A percentile compares a stretch with the other conserved stretches of the same genome.
Conservation (phyloP, 2,113 vertebrate genomes). For the Pelodiscus sinensis region DNA sequence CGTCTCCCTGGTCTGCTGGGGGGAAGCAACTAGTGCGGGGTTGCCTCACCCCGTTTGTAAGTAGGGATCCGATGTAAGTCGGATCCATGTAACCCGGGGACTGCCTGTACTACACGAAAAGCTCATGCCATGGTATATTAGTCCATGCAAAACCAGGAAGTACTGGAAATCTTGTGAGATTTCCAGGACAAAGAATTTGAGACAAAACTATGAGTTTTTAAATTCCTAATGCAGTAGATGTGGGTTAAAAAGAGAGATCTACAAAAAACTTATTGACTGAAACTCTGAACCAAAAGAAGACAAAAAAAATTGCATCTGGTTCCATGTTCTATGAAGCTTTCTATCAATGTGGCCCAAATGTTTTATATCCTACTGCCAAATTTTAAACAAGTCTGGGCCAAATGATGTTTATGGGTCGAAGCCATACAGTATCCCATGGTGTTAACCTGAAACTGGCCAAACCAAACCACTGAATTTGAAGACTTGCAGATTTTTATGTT, state of each 20-base stretch:
- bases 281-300: constrained; percentile 34
- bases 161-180: not conserved
- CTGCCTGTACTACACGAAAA: not conserved
- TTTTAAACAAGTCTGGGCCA: constrained; percentile 32
- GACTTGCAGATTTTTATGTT: constrained; percentile 36
- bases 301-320: not conserved
- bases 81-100: no score
- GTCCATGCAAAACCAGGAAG: not conserved
- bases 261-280: constrained; percentile 26
- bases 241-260: not conserved
- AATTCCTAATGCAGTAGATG: not conserved
- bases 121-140: not conserved
- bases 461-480: constrained; percentile 62
- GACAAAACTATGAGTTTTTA: not conserved
- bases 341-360: constrained; percentile 53
- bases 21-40: no score
- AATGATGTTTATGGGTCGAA: constrained; percentile 38
- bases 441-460: constrained; percentile 56
- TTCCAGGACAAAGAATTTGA: not conserved
- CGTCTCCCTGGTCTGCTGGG: no score
- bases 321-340: not conserved
- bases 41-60: no score
- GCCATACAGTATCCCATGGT: constrained; percentile 57
- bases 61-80: no score
- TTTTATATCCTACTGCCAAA: constrained; percentile 38